Percentiles rank a stretch among this genome's conserved stretches.
Evolutionary conservation across 2,797 vertebrate genomes (phyloP).

Genomic region (Urophycis tenuis): DNA sequence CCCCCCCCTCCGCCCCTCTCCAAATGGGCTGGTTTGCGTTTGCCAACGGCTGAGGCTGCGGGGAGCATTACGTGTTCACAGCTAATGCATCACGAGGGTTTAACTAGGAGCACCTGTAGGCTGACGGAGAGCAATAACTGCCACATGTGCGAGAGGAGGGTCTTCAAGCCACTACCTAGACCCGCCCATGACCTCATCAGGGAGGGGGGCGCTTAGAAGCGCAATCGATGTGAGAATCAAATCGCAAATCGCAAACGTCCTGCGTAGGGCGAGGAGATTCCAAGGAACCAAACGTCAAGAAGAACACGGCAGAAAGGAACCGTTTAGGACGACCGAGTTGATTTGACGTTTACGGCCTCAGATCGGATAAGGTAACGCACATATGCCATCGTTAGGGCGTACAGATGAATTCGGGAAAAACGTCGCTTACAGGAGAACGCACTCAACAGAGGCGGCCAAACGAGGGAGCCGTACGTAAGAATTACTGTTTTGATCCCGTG

Average conservation of each 20-base stretch:
- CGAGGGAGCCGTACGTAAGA: background rate
- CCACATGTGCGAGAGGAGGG: slow-evolving; percentile 51
- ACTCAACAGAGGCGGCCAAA: background rate
- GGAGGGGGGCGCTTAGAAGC: slow-evolving; percentile 34
- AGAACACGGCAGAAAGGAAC: background rate
- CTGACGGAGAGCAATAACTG: slow-evolving; percentile 50
- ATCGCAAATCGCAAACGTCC: slow-evolving; percentile 30
- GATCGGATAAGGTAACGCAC: background rate
- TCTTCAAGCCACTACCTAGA: slow-evolving; percentile 43
- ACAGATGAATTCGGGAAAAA: background rate
- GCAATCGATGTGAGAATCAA: slow-evolving; percentile 27
- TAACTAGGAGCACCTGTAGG: slow-evolving; percentile 66
- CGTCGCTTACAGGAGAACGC: no score
- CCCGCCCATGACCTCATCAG: slow-evolving; percentile 44
- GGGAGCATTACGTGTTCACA: slow-evolving; percentile 62
- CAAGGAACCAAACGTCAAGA: background rate
- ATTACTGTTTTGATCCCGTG: no score
- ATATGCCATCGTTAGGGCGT: background rate
- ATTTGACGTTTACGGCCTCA: background rate
- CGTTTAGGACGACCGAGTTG: background rate
- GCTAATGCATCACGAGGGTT: slow-evolving; percentile 63
- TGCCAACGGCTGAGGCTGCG: slow-evolving; percentile 54
- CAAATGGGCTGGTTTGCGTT: slow-evolving; percentile 53
- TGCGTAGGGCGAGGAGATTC: background rate
- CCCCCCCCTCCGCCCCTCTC: background rate